Conservation (phyloP, 2,888 invertebrate species). For the Argyresthia goedartella region DNA sequence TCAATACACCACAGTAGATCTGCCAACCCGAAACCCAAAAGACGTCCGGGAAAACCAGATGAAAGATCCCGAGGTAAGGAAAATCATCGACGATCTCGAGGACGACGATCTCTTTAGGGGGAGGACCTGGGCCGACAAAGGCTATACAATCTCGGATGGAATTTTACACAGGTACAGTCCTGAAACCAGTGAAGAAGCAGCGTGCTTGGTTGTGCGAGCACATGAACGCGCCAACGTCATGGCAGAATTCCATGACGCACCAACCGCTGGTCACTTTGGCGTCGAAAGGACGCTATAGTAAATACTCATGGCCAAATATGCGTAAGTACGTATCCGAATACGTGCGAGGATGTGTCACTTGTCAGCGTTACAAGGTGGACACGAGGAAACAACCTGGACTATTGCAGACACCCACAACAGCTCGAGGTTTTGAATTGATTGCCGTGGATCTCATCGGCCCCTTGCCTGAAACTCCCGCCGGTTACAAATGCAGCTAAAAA, state of each 20-base stretch:
- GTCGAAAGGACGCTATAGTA: slow-evolving; percentile 1
- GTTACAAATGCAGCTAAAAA: no score
- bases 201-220: slow-evolving; percentile 12
- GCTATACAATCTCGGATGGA: slow-evolving; percentile 10
- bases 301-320: not conserved
- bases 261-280: slow-evolving; percentile 18
- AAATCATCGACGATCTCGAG: slow-evolving; percentile 12
- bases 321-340: no score
- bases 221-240: slow-evolving; percentile 9
- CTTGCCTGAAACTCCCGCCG: no score
- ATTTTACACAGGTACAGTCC: slow-evolving; percentile 9
- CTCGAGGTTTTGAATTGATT: not conserved
- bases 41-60: no score
- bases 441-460: not conserved
- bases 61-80: not conserved
- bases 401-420: not conserved
- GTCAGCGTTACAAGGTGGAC: no score
- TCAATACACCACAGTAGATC: no score
- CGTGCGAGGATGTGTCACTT: no score
- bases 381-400: no score
- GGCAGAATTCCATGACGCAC: slow-evolving; percentile 14
- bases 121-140: slow-evolving; percentile 9
- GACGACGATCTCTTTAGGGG: slow-evolving; percentile 11
- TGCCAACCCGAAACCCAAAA: no score
- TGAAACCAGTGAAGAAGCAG: slow-evolving; percentile 6